Evolutionary conservation across 1,140 invertebrate species (phyloP), one percentile per base, ranked within the genome.

Genomic region (Liolophura sinensis): DNA sequence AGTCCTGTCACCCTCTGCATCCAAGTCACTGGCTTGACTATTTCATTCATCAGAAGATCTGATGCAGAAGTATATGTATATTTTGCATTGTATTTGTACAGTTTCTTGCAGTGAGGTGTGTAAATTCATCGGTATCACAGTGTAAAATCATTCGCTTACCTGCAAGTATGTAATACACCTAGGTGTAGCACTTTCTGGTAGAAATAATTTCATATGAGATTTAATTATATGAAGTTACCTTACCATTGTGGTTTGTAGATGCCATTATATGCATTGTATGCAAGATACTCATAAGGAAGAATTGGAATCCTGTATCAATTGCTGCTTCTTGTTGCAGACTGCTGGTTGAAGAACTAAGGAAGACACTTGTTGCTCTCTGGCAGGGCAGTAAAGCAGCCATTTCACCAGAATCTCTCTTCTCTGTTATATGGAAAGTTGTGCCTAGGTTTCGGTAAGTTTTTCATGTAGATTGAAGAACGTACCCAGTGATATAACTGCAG

Each of bases 381-480:
- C 88, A 92, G 18, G 90, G 90, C 58, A 83, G 77, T 59, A 92
- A 92, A 77, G 88, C 88, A 22, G 91, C 91, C 0, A 93, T 93
- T 65, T 92, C 91, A 1, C 92, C 92, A 11, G 91, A 93, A 79
- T 92, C 90, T 64, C 85, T 94, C 24, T 93, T 93, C 75, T 86
- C 90, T 22, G 92, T 93, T 22, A 93, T 93, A 48, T 93, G 92
- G 92, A 93, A 93, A 83, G 91, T 93, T 61, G 92, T 93, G 47
- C 92, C 92, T 56, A 84, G 92, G 74, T 93, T 93, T 85, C 86
- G 91, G 74, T 88, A 78, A 73, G 70, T 66, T 25, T 48, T 5
- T 40, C 31, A 40, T 40, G 31, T 40, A 9, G 31, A 40, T 3
- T 25, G 1, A 4, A 18, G 9, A 49, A 6, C 3, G 9, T 40